A percentile compares a stretch with the other conserved stretches of the same genome.
Evolutionary conservation across 2,888 invertebrate genomes (phyloP).

Genomic region (Petrolisthes manimaculis): DNA sequence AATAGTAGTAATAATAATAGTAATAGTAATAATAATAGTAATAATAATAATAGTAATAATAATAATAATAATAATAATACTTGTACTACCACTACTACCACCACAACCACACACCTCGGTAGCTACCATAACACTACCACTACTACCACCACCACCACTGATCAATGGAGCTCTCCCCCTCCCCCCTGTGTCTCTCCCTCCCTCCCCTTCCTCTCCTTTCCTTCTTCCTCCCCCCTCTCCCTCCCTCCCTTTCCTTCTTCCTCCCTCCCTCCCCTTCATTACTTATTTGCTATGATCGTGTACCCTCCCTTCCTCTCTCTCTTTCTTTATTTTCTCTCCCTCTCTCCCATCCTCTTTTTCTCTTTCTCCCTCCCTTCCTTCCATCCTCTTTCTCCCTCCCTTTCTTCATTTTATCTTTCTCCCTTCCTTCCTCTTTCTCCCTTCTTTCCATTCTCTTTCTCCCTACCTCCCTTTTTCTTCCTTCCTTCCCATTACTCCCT

Average conservation of each 20-base stretch:
- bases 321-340: neutral
- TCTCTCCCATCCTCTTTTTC: neutral
- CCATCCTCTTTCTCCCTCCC: neutral
- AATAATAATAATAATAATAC: neutral
- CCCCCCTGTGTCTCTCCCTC: neutral
- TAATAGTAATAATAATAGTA: neutral
- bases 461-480: neutral
- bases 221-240: neutral
- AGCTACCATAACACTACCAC: neutral
- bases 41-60: neutral
- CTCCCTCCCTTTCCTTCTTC: too few relatives aligned
- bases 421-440: neutral
- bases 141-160: neutral
- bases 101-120: neutral
- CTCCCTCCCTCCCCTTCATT: neutral
- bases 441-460: neutral
- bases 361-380: slow-evolving; percentile 3
- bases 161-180: neutral
- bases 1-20: neutral
- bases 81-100: neutral
- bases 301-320: neutral
- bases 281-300: neutral
- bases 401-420: neutral
- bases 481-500: neutral
- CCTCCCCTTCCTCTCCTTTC: neutral